Percentiles rank a stretch among this genome's conserved stretches.
These are phyloP conservation scores for Caenorhabditis brenneri DNA, from an alignment of 1,140 invertebrate genomes.

Conservation along the genomic window DNA sequence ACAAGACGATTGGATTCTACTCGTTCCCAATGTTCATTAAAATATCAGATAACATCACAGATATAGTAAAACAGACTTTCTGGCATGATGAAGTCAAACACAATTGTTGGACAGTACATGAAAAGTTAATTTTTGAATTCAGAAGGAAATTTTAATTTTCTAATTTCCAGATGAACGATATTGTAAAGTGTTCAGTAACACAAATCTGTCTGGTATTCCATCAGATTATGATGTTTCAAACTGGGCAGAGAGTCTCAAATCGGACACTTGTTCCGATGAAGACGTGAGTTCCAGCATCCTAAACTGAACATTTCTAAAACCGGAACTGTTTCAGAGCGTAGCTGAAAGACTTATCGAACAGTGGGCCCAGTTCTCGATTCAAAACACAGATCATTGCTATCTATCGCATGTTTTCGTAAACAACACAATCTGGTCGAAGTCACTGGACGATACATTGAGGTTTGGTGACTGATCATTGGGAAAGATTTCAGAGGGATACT, in stretches of 20 bases:
- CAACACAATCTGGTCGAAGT: slow-evolving; percentile 41
- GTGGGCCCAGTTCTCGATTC: slow-evolving; percentile 23
- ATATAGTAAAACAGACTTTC: not conserved
- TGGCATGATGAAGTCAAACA: not conserved
- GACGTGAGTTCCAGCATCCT: too few species aligned
- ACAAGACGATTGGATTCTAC: not conserved
- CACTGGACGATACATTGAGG: slow-evolving; percentile 33
- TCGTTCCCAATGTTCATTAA: slow-evolving; percentile 16
- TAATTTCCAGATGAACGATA: slow-evolving; percentile 1
- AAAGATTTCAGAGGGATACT: not conserved
- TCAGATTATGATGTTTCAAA: slow-evolving; percentile 14
- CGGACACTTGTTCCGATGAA: slow-evolving; percentile 5
- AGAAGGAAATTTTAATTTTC: not conserved
- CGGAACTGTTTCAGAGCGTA: not conserved
- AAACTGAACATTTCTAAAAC: not conserved
- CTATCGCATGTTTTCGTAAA: slow-evolving; percentile 32
- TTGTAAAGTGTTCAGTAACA: slow-evolving; percentile 32
- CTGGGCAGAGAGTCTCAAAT: slow-evolving; percentile 1
- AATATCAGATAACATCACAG: slow-evolving; percentile 15
- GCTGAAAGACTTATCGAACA: slow-evolving; percentile 11
- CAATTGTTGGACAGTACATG: slow-evolving; percentile 18
- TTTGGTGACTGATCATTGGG: slow-evolving; percentile 18
- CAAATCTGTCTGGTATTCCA: not conserved
- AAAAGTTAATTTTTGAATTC: not conserved
- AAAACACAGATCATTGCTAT: slow-evolving; percentile 21